Conservation (phyloP, 2,797 vertebrate genomes). For the Halcyon smyrnensis region DNA sequence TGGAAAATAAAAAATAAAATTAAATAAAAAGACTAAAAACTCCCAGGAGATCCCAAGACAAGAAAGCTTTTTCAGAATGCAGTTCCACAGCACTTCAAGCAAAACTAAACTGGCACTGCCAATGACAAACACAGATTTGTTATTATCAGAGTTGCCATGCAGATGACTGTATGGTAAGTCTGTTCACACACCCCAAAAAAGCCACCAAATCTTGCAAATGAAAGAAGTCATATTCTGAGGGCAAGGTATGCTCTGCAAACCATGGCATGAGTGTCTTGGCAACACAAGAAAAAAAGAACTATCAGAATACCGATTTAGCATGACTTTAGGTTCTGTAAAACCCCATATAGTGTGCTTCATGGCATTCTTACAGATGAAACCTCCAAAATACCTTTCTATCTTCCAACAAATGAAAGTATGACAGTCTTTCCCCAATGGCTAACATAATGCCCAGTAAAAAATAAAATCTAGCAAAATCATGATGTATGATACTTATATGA, state of each 20-base stretch:
- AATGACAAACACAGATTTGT: neutral
- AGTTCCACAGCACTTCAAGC: neutral
- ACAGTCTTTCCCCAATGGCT: neutral
- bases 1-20: too few relatives aligned
- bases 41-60: neutral
- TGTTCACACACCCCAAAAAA: neutral
- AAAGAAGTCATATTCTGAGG: neutral
- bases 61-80: neutral
- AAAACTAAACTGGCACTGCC: neutral
- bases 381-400: neutral
- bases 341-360: neutral
- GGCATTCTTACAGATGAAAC: neutral
- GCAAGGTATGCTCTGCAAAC: neutral
- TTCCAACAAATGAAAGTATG: neutral
- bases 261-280: neutral
- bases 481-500: neutral
- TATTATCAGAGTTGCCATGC: neutral
- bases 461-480: neutral
- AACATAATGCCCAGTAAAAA: neutral
- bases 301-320: neutral
- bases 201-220: neutral
- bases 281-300: neutral
- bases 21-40: neutral
- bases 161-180: neutral
- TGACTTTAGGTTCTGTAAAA: neutral